Evolutionary conservation across 2,113 vertebrate species (phyloP).

Genomic region (Lycaon pictus): DNA sequence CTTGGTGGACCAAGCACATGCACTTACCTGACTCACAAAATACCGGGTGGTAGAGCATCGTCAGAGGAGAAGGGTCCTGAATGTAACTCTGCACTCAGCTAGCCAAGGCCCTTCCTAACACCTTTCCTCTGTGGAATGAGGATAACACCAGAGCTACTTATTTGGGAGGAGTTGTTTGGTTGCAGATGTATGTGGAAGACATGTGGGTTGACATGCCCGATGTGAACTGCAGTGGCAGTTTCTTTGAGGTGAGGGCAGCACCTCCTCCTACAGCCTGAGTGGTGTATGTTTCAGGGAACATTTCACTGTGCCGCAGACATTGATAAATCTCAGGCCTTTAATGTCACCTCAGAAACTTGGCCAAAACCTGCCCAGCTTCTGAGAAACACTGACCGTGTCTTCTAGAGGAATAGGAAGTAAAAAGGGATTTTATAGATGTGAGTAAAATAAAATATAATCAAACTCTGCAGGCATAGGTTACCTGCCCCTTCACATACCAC

Average conservation of each 20-base stretch:
- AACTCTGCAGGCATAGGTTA: neutral
- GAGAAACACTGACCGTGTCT: neutral
- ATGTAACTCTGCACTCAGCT: neutral
- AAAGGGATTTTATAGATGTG: neutral
- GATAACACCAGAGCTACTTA: too few species aligned
- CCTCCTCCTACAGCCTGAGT: neutral
- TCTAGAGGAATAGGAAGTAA: neutral
- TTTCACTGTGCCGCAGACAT: rapidly evolving
- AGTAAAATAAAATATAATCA: neutral
- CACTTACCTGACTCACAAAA: neutral
- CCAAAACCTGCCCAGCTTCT: neutral
- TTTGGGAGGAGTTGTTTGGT: neutral
- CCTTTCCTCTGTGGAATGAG: neutral
- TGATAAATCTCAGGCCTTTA: neutral
- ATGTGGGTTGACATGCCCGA: neutral
- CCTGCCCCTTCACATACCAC: neutral
- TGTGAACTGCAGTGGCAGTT: neutral
- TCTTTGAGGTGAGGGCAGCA: neutral
- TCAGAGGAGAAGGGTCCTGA: neutral
- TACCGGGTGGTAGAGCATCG: rapidly evolving
- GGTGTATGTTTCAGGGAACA: neutral
- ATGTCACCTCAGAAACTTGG: neutral
- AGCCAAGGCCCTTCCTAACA: neutral
- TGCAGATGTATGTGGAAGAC: neutral
- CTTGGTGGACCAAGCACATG: neutral